A percentile compares a stretch with the other conserved stretches of the same genome.
These are phyloP conservation scores for Symphodus melops DNA, from an alignment of 2,113 vertebrate genomes.

Conservation along the genomic window DNA sequence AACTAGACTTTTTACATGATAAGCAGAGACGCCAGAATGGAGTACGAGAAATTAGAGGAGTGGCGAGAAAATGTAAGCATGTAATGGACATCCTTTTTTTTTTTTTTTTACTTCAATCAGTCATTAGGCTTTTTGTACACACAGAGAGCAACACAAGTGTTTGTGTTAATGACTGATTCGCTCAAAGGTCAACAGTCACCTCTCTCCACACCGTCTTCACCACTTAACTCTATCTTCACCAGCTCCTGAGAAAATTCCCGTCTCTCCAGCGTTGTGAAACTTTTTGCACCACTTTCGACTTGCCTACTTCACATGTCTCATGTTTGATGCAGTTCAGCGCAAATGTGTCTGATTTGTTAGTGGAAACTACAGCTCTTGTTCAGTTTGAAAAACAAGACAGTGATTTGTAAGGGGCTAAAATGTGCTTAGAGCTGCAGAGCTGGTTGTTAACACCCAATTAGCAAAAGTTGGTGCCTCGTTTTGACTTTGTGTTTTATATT, in stretches of 20 bases:
- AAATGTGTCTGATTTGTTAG: not conserved
- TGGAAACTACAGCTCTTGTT: not conserved
- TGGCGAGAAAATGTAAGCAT: too few species aligned
- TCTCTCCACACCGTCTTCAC: too few species aligned
- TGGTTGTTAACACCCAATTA: conserved; percentile 6
- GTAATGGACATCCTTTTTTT: too few species aligned
- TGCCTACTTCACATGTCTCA: not conserved
- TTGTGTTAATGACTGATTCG: not conserved
- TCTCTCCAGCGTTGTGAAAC: not conserved
- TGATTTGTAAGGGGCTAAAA: conserved; percentile 8
- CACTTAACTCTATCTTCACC: not conserved
- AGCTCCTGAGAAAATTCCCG: not conserved
- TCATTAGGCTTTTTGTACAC: too few species aligned
- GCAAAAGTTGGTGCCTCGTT: conserved; percentile 9
- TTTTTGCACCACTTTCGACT: not conserved
- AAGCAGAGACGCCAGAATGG: too few species aligned
- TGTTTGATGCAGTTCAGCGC: conserved; percentile 7
- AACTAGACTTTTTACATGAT: too few species aligned
- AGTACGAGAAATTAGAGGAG: too few species aligned
- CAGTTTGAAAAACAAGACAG: not conserved
- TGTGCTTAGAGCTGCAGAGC: conserved; percentile 3
- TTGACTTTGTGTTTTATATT: not conserved
- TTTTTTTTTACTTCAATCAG: too few species aligned
- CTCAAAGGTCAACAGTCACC: not conserved
- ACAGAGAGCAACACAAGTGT: not conserved